Evolutionary conservation across 2,888 invertebrate genomes (phyloP).

Genomic region (Antheraea yamamai): DNA sequence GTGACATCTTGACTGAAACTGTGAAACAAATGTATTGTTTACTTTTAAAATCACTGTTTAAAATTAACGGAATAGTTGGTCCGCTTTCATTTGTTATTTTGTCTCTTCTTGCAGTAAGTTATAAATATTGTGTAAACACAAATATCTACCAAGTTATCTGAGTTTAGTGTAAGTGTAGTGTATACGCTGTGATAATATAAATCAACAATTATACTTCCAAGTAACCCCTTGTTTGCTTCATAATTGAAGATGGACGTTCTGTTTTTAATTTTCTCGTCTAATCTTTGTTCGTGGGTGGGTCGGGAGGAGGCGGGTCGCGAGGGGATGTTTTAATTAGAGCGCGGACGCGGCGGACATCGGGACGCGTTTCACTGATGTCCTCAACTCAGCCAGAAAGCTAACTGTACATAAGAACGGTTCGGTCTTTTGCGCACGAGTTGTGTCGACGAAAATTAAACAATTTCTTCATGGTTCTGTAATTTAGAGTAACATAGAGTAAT

Average conservation of each 20-base stretch:
- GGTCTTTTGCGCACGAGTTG: conserved; percentile 6
- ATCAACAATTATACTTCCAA: not conserved
- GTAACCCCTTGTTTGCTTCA: not conserved
- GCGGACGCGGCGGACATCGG: conserved; percentile 61
- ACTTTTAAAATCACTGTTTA: too few species aligned
- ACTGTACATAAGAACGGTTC: not conserved
- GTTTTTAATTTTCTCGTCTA: conserved; percentile 3
- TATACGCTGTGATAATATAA: not conserved
- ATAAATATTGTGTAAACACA: too few species aligned
- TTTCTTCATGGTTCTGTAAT: not conserved
- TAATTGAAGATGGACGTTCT: not conserved
- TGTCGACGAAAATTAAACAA: not conserved
- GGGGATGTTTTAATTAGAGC: conserved; percentile 76
- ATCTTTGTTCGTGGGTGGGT: conserved; percentile 34
- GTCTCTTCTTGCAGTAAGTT: too few species aligned
- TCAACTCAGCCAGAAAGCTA: conserved; percentile 17
- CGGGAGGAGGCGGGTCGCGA: conserved; percentile 39
- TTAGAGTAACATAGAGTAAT: not conserved
- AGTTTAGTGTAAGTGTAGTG: too few species aligned
- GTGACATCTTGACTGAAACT: too few species aligned
- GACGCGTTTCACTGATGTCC: conserved; percentile 21
- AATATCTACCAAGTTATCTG: too few species aligned
- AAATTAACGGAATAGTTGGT: too few species aligned
- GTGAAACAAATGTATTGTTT: too few species aligned
- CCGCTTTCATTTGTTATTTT: too few species aligned